Evolutionary conservation across 2,113 vertebrate genomes (phyloP).

Genomic region (Psammodynastes pulverulentus): DNA sequence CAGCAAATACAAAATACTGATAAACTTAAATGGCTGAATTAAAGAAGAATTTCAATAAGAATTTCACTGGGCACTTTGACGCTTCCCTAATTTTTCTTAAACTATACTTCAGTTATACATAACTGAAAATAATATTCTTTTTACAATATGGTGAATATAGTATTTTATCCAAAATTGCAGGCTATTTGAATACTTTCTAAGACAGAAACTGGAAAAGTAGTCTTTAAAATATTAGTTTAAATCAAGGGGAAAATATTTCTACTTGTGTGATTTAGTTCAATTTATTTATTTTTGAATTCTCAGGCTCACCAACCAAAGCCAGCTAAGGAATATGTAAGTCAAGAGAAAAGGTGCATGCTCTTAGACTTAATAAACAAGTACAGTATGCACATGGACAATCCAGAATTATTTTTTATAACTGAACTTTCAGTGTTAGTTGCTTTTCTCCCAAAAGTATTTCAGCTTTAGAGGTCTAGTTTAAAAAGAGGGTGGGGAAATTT

Average conservation of each 20-base stretch:
- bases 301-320: neutral
- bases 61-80: neutral
- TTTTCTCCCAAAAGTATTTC: neutral
- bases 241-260: neutral
- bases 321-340: neutral
- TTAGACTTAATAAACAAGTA: neutral
- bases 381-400: neutral
- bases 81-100: neutral
- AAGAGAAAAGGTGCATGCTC: neutral
- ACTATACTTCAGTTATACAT: neutral
- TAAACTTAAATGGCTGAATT: neutral
- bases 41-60: neutral
- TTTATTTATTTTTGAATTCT: neutral
- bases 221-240: neutral
- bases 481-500: neutral
- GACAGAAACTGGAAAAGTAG: neutral
- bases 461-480: neutral
- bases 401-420: neutral
- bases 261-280: neutral
- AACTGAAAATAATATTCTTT: neutral
- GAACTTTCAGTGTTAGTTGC: neutral
- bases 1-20: neutral
- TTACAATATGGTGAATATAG: neutral
- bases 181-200: neutral
- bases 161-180: neutral